A percentile compares a stretch with the other conserved stretches of the same genome.
Evolutionary conservation across 2,113 vertebrate species (phyloP).

Genomic region (Alligator sinensis): DNA sequence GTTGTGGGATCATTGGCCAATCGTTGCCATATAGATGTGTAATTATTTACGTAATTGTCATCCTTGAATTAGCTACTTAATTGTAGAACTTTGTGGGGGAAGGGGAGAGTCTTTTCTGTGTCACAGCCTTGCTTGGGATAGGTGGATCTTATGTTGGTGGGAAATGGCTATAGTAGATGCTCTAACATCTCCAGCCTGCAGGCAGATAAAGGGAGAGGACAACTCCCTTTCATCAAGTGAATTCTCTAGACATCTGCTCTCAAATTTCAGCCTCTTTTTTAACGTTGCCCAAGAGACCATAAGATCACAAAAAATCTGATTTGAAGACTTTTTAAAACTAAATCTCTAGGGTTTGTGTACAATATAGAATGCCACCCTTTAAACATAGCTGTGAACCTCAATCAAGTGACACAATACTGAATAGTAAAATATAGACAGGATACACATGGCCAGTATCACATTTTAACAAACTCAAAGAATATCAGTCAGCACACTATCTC

Average conservation of each 20-base stretch:
- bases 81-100: background rate
- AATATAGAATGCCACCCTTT: background rate
- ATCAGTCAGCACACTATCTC: background rate
- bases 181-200: too few species aligned
- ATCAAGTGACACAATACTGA: background rate
- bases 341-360: background rate
- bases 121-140: too few species aligned
- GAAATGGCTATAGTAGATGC: too few species aligned
- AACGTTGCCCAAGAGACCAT: too few species aligned
- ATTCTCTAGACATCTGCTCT: background rate
- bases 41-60: too few species aligned
- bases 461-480: background rate
- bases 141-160: too few species aligned
- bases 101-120: background rate
- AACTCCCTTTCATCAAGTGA: accelerated
- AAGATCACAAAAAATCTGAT: background rate
- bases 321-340: background rate
- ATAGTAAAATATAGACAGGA: background rate
- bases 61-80: too few species aligned
- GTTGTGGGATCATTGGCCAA: too few species aligned
- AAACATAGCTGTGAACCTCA: background rate
- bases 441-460: background rate
- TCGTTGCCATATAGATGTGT: too few species aligned
- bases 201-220: too few species aligned
- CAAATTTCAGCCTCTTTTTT: background rate